phyloP scores from a whole-genome alignment of 2,113 vertebrate genomes.

The Dryoscopus gambensis region DNA sequence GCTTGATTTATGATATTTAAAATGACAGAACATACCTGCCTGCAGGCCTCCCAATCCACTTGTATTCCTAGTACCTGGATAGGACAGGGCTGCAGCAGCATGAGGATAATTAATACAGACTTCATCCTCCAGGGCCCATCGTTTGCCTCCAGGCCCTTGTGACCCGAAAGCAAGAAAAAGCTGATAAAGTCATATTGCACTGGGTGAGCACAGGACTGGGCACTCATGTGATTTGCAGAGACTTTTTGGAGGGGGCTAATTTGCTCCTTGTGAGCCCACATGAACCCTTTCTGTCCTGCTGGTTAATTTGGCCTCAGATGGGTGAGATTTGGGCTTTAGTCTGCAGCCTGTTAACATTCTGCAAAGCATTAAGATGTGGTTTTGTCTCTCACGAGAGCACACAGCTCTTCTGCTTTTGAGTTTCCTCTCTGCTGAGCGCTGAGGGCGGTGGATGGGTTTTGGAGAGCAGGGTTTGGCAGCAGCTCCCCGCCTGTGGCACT shows the following conservation, averaged over 20 bases:
- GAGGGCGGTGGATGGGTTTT: rapidly evolving
- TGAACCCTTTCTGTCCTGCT: neutral
- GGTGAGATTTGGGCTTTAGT: neutral
- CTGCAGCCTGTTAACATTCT: neutral
- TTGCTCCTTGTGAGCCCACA: neutral
- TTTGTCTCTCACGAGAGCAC: neutral
- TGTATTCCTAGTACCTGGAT: slow-evolving; percentile 5
- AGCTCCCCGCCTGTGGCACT: neutral
- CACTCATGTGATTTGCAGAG: neutral
- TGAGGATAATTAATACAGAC: slow-evolving; percentile 49
- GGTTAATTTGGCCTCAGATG: neutral
- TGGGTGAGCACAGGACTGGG: neutral
- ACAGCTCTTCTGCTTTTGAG: neutral
- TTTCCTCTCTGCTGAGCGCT: neutral
- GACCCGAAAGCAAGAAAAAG: slow-evolving; percentile 22
- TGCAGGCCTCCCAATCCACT: neutral
- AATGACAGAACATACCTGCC: slow-evolving; percentile 56
- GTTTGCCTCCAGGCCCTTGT: neutral
- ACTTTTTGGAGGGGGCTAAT: neutral
- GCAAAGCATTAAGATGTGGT: neutral
- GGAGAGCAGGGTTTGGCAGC: rapidly evolving
- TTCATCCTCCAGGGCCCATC: slow-evolving; percentile 8
- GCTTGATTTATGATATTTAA: slow-evolving; percentile 32
- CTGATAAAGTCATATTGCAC: neutral
- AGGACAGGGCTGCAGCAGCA: neutral